Percentiles rank a stretch among this genome's conserved stretches.
Conservation (phyloP, 1,140 invertebrate species). For the Augochlora pura region DNA sequence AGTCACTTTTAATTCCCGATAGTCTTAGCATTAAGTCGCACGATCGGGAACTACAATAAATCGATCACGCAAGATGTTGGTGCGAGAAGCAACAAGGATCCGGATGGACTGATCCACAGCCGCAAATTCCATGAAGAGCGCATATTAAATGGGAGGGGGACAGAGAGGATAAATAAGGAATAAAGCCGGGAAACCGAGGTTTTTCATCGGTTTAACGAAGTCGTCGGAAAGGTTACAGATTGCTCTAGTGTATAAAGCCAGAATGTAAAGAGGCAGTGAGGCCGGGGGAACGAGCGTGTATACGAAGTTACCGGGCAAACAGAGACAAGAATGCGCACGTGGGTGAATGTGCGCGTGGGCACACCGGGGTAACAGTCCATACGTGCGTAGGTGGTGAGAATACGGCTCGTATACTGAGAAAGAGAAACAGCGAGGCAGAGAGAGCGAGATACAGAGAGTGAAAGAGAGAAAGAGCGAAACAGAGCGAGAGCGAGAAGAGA, state of each 20-base stretch:
- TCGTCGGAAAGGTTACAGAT: conserved; percentile 13
- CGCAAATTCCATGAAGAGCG: not conserved
- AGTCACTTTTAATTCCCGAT: no score
- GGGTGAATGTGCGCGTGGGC: conserved; percentile 54
- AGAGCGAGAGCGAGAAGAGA: no score
- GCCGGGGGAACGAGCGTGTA: conserved; percentile 58
- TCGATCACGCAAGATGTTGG: no score
- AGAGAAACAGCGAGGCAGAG: no score
- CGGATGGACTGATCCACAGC: no score
- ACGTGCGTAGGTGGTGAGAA: conserved; percentile 56
- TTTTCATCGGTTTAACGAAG: conserved; percentile 39
- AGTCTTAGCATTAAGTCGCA: no score
- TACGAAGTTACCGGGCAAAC: conserved; percentile 73
- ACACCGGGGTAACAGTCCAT: conserved; percentile 16
- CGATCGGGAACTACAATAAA: no score
- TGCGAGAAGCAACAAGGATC: no score
- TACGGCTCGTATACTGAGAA: conserved; percentile 55
- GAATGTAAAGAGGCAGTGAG: conserved; percentile 33
- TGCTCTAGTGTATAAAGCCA: not conserved
- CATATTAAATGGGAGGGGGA: not conserved
- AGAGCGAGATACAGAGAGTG: no score
- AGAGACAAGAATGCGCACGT: conserved; percentile 71
- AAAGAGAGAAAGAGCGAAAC: no score
- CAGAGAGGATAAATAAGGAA: not conserved
- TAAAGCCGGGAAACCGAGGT: conserved; percentile 5